phyloP scores from a whole-genome alignment of 2,797 vertebrate species.

The Tokudaia muenninki region DNA sequence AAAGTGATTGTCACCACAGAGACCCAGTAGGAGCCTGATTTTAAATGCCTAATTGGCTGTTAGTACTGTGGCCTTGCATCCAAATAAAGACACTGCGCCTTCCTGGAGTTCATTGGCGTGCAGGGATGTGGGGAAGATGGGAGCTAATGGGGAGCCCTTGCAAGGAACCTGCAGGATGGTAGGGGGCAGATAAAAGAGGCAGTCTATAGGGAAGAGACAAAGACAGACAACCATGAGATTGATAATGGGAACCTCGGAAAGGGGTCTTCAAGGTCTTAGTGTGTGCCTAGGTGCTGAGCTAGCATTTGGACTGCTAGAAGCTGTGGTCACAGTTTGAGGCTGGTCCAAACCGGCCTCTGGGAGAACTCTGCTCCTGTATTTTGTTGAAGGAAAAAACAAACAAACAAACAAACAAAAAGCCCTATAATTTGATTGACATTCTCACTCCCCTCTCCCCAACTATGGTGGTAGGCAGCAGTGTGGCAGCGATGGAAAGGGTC shows the following conservation, averaged over 20 bases:
- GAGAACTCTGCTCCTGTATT: not conserved
- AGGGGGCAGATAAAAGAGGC: no score
- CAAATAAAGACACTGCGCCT: not conserved
- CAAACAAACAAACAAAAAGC: not conserved
- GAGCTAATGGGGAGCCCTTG: accelerated
- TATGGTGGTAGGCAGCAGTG: not conserved
- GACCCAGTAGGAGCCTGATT: accelerated
- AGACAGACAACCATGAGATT: not conserved
- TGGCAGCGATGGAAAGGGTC: not conserved
- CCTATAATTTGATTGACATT: not conserved
- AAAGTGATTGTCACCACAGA: not conserved
- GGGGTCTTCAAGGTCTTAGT: not conserved
- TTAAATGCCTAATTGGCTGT: not conserved
- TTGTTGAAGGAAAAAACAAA: not conserved
- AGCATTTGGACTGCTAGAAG: not conserved
- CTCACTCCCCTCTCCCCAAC: not conserved
- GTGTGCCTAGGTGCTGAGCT: not conserved
- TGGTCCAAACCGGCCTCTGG: not conserved
- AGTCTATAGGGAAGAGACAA: not conserved
- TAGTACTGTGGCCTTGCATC: accelerated
- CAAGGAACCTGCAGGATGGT: accelerated
- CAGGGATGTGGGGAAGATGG: no score
- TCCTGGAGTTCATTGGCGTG: not conserved
- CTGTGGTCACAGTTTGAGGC: not conserved
- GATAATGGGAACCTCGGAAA: not conserved